Evolutionary conservation across 2,113 vertebrate genomes (phyloP).

Genomic region (human (Homo sapiens)): GRCh38 chr14:101248501-101249000

Average conservation of each 20-base stretch:
- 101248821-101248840: rapidly evolving
- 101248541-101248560: not conserved
- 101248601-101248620: not conserved
- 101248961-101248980: not conserved
- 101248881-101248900: not conserved
- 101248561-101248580: rapidly evolving
- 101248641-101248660: no score
- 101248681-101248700: not conserved
- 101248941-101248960: no score
- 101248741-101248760: rapidly evolving
- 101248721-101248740: rapidly evolving
- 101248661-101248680: not conserved
- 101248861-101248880: not conserved
- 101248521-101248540: not conserved
- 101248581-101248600: no score
- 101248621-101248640: rapidly evolving
- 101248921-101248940: rapidly evolving
- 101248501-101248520: rapidly evolving
- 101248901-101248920: rapidly evolving
- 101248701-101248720: not conserved
- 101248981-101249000: not conserved
- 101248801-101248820: not conserved
- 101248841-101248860: no score
- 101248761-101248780: not conserved
- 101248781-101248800: not conserved